Conservation (phyloP, 2,113 vertebrate genomes). For the Xiphophorus maculatus region DNA sequence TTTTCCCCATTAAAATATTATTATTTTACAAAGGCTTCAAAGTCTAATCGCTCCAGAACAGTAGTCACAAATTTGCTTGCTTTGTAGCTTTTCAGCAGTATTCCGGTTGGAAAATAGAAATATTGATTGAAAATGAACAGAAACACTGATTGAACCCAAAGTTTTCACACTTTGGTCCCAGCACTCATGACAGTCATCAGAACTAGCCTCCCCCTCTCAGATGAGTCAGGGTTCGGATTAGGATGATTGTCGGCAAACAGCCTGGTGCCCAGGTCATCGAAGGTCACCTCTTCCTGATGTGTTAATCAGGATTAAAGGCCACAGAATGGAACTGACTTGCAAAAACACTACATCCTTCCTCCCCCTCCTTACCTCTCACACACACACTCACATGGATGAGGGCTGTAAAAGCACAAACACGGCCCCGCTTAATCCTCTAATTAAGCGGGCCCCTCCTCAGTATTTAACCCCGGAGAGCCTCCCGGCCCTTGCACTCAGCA, state of each 20-base stretch:
- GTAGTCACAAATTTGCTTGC: rapidly evolving
- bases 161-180: slow-evolving; percentile 12
- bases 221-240: slow-evolving; percentile 71
- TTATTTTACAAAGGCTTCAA: background rate
- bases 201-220: background rate
- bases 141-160: slow-evolving; percentile 1
- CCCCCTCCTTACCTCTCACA: slow-evolving; percentile 12
- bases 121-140: background rate
- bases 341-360: slow-evolving; percentile 61
- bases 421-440: slow-evolving; percentile 78
- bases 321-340: slow-evolving; percentile 68
- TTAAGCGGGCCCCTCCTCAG: slow-evolving; percentile 78
- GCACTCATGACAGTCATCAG: slow-evolving; percentile 9
- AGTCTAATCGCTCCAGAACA: background rate
- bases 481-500: slow-evolving; percentile 67
- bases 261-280: slow-evolving; percentile 78
- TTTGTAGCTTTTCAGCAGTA: background rate
- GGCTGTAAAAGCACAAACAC: slow-evolving; percentile 82
- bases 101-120: background rate
- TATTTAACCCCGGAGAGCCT: slow-evolving; percentile 72
- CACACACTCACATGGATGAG: slow-evolving; percentile 50
- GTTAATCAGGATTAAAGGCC: slow-evolving; percentile 79
- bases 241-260: slow-evolving; percentile 80
- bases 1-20: background rate
- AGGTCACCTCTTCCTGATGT: slow-evolving; percentile 82